Evolutionary conservation across 2,113 vertebrate genomes (phyloP).

Genomic region (Nothoprocta perdicaria): DNA sequence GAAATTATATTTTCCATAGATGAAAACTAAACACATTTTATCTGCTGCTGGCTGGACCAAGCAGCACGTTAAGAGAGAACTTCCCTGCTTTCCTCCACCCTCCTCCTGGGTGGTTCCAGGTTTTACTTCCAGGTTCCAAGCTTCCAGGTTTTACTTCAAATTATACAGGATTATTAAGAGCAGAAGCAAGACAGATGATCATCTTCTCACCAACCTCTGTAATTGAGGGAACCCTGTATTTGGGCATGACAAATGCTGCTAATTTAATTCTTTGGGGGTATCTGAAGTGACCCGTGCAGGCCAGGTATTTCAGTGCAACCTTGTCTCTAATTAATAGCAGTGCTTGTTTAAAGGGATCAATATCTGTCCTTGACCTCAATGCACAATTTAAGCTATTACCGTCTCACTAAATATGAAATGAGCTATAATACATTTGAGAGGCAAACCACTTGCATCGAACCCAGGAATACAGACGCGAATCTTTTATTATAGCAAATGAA

Average conservation of each 20-base stretch:
- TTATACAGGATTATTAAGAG: background rate
- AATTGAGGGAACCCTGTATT: background rate
- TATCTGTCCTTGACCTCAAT: slow-evolving; percentile 64
- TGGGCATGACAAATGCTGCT: background rate
- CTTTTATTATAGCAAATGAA: slow-evolving; percentile 33
- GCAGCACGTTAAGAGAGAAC: too few species aligned
- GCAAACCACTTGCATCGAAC: slow-evolving; percentile 62
- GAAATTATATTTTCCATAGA: too few species aligned
- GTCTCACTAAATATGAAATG: slow-evolving; percentile 46
- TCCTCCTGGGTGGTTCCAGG: background rate
- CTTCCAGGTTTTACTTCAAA: background rate
- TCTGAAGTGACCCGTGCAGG: background rate
- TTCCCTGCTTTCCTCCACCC: background rate
- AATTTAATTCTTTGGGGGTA: background rate
- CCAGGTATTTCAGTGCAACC: slow-evolving; percentile 45
- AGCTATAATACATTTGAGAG: slow-evolving; percentile 49
- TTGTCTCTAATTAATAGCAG: slow-evolving; percentile 74
- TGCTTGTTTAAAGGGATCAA: slow-evolving; percentile 68
- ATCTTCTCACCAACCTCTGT: background rate
- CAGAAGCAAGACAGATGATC: background rate
- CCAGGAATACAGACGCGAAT: slow-evolving; percentile 20
- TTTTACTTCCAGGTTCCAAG: background rate
- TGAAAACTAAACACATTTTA: too few species aligned
- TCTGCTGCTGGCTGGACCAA: too few species aligned
- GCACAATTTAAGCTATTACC: slow-evolving; percentile 48